Evolutionary conservation across 2,797 vertebrate species (phyloP), one percentile per base, ranked within the genome.

Genomic region (Arvicola amphibius): DNA sequence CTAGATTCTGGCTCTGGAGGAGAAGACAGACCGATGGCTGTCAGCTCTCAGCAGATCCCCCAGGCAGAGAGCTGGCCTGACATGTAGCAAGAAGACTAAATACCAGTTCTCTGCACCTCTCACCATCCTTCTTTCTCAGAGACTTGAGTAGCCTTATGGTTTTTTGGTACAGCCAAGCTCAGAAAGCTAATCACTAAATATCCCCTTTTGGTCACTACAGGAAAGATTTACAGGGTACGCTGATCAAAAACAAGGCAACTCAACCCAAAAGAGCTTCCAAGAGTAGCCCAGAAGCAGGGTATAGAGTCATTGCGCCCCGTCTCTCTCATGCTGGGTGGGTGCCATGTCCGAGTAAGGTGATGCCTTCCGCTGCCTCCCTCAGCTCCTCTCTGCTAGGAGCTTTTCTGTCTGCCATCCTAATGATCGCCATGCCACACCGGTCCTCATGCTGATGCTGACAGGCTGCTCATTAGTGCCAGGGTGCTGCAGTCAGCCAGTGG

Each of bases 401-500:
- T 13, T 69, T 92, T 85, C 77, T 0, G 0, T 92, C 56, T 95
- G 61, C 85, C 29, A 27, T 92, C 77, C 71, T 93, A 97, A 96
- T 2, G 84, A 93, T 69, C 85, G 73, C 85, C 6, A 71, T 34
- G 86, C 85, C 73, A 56, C 73, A 25, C 7, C 1, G 92, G 91
- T 90, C 91, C 81, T 23, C 88, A 77, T 27, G 71, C 71, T 56
- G 90, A 87, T 73, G 93, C 95, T 96, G 96, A 97, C 96, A 94
- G 94, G 83, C 83, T 93, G 97, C 97, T 97, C 97, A 97, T 98
- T 92, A 96, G 89, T 96, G 93, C 96, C 94, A 92, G 91, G 96
- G 78, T 96, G 91, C 80, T 92, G 90, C 27, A 59, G 40, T 92
- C 69, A 74, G 90, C 88, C 34, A 69, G 67, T 53, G 29, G 27